phyloP scores from a whole-genome alignment of 2,113 vertebrate species.

The Plecturocebus donacophilus region DNA sequence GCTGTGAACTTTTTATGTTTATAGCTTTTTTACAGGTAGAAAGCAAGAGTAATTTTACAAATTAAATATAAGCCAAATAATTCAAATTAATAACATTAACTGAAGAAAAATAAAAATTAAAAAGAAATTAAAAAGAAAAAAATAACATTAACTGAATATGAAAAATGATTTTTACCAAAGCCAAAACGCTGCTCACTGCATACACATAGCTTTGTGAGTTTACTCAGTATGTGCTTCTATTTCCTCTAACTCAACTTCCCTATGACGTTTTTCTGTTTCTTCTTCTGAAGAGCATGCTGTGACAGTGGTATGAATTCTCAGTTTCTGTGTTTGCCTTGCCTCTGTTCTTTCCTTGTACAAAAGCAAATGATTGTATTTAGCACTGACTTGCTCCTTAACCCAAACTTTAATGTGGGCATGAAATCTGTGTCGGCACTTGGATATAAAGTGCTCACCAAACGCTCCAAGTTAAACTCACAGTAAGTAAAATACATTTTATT shows the following conservation, averaged over 20 bases:
- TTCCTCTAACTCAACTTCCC: not conserved
- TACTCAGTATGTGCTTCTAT: not conserved
- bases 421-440: not conserved
- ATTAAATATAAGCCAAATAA: constrained; percentile 29
- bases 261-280: not conserved
- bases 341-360: not conserved
- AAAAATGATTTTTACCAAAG: constrained; percentile 24
- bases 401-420: not conserved
- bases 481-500: not conserved
- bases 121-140: no score
- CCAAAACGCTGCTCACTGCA: not conserved
- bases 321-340: not conserved
- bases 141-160: not conserved
- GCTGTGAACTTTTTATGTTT: not conserved
- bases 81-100: not conserved
- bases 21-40: not conserved
- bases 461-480: not conserved
- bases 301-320: not conserved
- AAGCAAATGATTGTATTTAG: not conserved
- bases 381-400: not conserved
- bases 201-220: not conserved
- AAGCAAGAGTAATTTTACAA: constrained; percentile 34
- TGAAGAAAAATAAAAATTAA: not conserved
- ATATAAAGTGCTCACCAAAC: not conserved
- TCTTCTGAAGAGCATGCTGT: not conserved